A percentile compares a stretch with the other conserved stretches of the same genome.
Evolutionary conservation across 1,140 invertebrate species (phyloP).

Genomic region (Drosophila grimshawi): DNA sequence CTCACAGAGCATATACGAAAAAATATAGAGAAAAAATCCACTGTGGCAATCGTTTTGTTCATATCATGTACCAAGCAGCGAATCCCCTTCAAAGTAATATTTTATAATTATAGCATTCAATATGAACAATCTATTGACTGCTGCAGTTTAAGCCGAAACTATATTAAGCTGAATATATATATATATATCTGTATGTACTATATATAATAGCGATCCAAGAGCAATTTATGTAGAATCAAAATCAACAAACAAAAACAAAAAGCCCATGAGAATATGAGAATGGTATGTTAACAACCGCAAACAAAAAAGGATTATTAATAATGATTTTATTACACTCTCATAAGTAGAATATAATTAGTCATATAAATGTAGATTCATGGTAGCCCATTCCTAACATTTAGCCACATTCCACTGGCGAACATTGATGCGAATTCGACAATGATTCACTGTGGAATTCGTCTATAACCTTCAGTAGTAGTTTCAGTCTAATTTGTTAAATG

Average conservation of each 20-base stretch:
- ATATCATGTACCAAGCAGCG: constrained; percentile 62
- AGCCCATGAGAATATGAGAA: constrained; percentile 27
- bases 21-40: constrained; percentile 11
- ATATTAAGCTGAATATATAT: background rate
- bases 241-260: constrained; percentile 14
- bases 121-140: constrained; percentile 72
- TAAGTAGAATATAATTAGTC: constrained; percentile 38
- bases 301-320: constrained; percentile 2
- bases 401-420: constrained; percentile 1
- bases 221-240: constrained; percentile 60
- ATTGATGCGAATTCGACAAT: background rate
- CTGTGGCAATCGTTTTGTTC: constrained; percentile 68
- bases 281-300: constrained; percentile 42
- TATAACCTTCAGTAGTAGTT: constrained; percentile 49
- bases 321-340: constrained; percentile 52
- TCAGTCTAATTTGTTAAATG: constrained; percentile 45
- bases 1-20: background rate
- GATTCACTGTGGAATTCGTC: constrained; percentile 19
- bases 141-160: constrained; percentile 16
- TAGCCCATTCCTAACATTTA: constrained; percentile 41
- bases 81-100: constrained; percentile 17
- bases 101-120: constrained; percentile 4
- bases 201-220: constrained; percentile 28
- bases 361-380: constrained; percentile 41
- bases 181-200: background rate